Evolutionary conservation across 2,113 vertebrate species (phyloP).

Genomic region (Benitochromis conjunctus): DNA sequence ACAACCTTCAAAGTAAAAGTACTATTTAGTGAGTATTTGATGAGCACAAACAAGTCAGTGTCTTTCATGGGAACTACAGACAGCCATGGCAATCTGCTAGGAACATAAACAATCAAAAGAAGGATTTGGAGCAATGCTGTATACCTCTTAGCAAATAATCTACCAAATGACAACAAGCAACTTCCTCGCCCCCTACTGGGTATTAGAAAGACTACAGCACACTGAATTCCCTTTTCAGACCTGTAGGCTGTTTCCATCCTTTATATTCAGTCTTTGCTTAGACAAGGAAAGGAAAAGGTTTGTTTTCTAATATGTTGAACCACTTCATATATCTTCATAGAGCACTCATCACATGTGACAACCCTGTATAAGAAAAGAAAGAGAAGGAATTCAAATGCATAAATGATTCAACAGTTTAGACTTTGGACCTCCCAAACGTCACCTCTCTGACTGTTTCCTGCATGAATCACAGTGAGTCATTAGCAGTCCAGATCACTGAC

Average conservation of each 20-base stretch:
- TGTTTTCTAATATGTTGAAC: conserved; percentile 2
- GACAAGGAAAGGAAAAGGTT: conserved; percentile 10
- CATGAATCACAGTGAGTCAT: conserved; percentile 35
- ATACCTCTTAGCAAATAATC: not conserved
- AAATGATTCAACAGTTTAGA: not conserved
- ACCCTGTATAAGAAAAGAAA: not conserved
- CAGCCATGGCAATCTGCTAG: not conserved
- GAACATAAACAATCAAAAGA: not conserved
- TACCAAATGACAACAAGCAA: not conserved
- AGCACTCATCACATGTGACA: conserved; percentile 28
- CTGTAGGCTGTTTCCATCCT: not conserved
- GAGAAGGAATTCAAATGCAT: conserved; percentile 9
- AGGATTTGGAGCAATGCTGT: not conserved
- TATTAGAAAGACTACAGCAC: not conserved
- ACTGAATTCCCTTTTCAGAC: not conserved
- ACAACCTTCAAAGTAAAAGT: not conserved
- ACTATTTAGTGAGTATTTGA: not conserved
- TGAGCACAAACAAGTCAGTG: not conserved
- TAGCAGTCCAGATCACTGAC: not conserved
- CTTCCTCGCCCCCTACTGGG: not conserved
- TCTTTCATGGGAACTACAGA: not conserved
- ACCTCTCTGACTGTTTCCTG: not conserved
- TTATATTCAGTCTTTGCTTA: not conserved
- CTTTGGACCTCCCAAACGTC: conserved; percentile 3
- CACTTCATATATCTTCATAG: not conserved